A percentile compares a stretch with the other conserved stretches of the same genome.
Evolutionary conservation across 2,888 invertebrate genomes (phyloP).

Genomic region (Pegoplata infirma): DNA sequence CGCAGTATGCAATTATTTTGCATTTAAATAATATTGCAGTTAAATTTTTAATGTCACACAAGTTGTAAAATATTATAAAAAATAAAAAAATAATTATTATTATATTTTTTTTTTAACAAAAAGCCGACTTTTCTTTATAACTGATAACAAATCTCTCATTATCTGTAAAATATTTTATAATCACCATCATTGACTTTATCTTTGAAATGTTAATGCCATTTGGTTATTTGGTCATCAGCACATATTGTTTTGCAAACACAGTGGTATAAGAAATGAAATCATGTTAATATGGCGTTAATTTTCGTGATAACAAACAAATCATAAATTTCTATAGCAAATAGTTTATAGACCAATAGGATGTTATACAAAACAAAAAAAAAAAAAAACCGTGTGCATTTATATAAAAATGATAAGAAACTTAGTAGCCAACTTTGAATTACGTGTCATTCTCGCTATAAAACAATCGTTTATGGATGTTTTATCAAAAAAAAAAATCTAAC

Average conservation of each 20-base stretch:
- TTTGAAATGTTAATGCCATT: background rate
- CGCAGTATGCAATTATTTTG: background rate
- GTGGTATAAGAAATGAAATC: background rate
- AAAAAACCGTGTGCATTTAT: background rate
- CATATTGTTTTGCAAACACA: background rate
- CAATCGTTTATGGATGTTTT: too few relatives aligned
- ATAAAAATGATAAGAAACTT: too few relatives aligned
- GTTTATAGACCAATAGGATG: background rate
- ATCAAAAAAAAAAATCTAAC: too few relatives aligned
- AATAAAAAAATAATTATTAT: background rate
- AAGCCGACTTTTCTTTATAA: background rate
- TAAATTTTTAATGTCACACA: too few relatives aligned
- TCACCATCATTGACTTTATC: background rate
- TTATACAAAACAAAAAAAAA: too few relatives aligned
- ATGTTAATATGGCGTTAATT: conserved; percentile 1
- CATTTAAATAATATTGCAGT: background rate
- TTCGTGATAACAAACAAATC: background rate
- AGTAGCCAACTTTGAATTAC: too few relatives aligned
- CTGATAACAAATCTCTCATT: conserved; percentile 1
- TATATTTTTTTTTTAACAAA: too few relatives aligned
- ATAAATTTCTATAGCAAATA: background rate
- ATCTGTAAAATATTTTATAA: background rate
- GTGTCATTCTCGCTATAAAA: too few relatives aligned
- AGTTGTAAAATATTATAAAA: background rate
- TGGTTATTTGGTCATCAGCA: background rate